Percentiles rank a stretch among this genome's conserved stretches.
Evolutionary conservation across 1,140 invertebrate genomes (phyloP).

Genomic region (Matsumurasca onukii): DNA sequence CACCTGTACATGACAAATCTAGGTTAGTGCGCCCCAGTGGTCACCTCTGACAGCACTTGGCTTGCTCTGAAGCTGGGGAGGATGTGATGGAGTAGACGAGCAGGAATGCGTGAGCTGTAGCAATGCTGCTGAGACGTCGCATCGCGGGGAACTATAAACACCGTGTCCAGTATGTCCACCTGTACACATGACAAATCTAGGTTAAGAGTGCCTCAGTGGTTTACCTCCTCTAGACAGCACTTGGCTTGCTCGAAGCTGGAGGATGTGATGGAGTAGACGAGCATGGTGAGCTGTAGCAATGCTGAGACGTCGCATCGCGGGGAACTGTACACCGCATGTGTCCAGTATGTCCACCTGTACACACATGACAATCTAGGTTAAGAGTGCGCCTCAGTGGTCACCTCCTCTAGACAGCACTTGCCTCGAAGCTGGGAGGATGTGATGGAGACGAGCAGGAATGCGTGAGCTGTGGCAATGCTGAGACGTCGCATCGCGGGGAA

Average conservation of each 20-base stretch:
- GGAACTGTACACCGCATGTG: slow-evolving; percentile 85
- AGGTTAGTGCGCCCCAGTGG: too few relatives aligned
- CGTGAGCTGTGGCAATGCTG: slow-evolving; percentile 86
- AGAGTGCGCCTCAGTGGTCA: too few relatives aligned
- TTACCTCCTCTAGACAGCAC: slow-evolving; percentile 82
- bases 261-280: slow-evolving; percentile 85
- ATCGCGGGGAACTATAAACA: slow-evolving; percentile 84
- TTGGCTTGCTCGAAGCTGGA: slow-evolving; percentile 65
- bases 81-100: slow-evolving; percentile 86
- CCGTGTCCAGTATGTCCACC: slow-evolving; percentile 86
- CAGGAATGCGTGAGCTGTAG: slow-evolving; percentile 87
- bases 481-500: slow-evolving; percentile 81
- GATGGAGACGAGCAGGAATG: slow-evolving; percentile 82
- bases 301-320: slow-evolving; percentile 81
- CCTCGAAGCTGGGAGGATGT: slow-evolving; percentile 74
- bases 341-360: slow-evolving; percentile 80
- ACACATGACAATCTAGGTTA: too few relatives aligned
- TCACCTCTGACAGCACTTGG: too few relatives aligned
- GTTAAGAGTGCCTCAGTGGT: too few relatives aligned
- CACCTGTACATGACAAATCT: slow-evolving; percentile 55
- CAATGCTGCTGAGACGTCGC: slow-evolving; percentile 79
- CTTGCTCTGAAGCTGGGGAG: slow-evolving; percentile 59
- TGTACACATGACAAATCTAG: too few relatives aligned
- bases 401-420: slow-evolving; percentile 80
- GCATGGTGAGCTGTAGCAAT: slow-evolving; percentile 87